Conservation (phyloP, 2,888 invertebrate species). For the Andrena camellia region DNA sequence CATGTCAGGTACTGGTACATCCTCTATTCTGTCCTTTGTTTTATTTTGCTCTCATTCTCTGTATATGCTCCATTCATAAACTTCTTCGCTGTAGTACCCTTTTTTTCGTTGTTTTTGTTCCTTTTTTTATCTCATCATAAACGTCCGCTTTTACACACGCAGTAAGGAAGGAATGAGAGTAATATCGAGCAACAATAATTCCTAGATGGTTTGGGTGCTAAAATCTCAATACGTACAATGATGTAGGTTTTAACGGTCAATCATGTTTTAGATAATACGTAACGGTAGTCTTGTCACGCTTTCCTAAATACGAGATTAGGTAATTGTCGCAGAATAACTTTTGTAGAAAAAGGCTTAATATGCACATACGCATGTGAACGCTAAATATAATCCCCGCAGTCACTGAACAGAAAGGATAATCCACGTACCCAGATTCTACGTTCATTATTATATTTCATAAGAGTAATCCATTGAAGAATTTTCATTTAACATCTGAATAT, state of each 20-base stretch:
- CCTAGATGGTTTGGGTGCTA: conserved; percentile 44
- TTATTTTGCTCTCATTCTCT: conserved; percentile 68
- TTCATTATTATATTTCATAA: neutral
- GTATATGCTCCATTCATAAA: conserved; percentile 28
- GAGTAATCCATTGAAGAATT: neutral
- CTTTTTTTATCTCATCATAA: conserved; percentile 19
- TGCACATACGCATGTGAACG: conserved; percentile 11
- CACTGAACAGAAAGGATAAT: neutral
- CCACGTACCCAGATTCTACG: neutral
- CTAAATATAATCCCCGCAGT: neutral
- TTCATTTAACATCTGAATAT: neutral
- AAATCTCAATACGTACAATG: conserved; percentile 7
- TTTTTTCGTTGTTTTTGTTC: neutral
- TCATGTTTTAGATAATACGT: conserved; percentile 11
- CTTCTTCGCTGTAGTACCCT: conserved; percentile 8
- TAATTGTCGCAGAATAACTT: neutral
- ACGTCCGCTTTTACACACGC: conserved; percentile 45
- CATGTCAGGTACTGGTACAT: conserved; percentile 94
- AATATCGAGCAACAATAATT: conserved; percentile 49
- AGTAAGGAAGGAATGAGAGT: conserved; percentile 56
- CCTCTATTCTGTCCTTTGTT: conserved; percentile 80
- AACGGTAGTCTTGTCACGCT: conserved; percentile 20
- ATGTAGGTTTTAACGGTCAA: conserved; percentile 4
- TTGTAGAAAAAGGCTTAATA: conserved; percentile 10
- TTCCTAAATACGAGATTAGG: conserved; percentile 21